phyloP scores from a whole-genome alignment of 2,797 vertebrate genomes.

The Otus scops region DNA sequence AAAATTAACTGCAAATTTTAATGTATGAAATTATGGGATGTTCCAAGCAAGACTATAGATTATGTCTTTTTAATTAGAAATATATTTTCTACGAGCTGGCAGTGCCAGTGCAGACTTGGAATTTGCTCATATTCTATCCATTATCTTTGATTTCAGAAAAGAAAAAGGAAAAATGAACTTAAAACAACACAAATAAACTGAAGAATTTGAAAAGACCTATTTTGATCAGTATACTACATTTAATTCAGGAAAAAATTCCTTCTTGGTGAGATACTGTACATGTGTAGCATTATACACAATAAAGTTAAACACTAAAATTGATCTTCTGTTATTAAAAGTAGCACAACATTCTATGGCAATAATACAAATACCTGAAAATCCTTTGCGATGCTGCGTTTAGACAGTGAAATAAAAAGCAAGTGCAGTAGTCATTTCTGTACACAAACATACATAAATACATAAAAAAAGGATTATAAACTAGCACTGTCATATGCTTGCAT shows the following conservation, averaged over 20 bases:
- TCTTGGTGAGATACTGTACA: neutral
- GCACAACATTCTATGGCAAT: neutral
- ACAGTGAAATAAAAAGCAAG: neutral
- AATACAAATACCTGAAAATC: neutral
- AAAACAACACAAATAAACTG: neutral
- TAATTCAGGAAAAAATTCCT: neutral
- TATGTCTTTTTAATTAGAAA: neutral
- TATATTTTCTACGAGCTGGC: neutral
- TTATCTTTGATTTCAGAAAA: neutral
- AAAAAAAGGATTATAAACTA: neutral
- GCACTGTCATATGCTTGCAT: rapidly evolving
- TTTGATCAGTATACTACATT: neutral
- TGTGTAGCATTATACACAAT: neutral
- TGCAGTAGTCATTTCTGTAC: neutral
- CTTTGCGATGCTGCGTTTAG: neutral
- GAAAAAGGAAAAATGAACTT: neutral
- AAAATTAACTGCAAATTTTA: neutral
- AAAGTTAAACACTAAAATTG: neutral
- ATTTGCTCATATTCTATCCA: neutral
- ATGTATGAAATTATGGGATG: neutral
- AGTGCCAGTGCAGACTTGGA: neutral
- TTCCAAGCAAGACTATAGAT: neutral
- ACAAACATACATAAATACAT: neutral
- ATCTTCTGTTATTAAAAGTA: neutral
- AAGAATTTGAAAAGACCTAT: neutral